A percentile compares a stretch with the other conserved stretches of the same genome.
These are phyloP conservation scores for Todus mexicanus DNA, from an alignment of 2,797 vertebrate genomes.

Conservation along the genomic window DNA sequence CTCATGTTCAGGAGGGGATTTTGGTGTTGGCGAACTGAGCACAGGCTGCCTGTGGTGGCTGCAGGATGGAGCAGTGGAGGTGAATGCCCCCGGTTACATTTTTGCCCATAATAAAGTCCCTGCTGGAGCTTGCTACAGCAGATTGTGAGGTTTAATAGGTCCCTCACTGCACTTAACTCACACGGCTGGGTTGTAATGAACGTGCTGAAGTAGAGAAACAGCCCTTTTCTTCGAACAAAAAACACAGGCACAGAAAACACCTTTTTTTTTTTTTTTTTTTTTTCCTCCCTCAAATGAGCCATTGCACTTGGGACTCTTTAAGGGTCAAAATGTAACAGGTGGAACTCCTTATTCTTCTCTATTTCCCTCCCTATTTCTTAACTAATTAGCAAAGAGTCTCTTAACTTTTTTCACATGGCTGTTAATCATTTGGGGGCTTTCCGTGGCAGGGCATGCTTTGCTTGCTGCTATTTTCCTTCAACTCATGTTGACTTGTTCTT, in stretches of 20 bases:
- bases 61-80: not conserved
- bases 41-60: fast-evolving
- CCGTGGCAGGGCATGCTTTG: not conserved
- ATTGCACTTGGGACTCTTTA: constrained; percentile 13
- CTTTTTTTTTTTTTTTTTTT: constrained; percentile 17
- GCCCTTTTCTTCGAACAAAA: not conserved
- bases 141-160: constrained; percentile 23
- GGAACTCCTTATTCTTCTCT: not conserved
- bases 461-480: not conserved
- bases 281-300: not conserved
- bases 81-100: not conserved
- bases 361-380: not conserved
- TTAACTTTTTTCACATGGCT: not conserved
- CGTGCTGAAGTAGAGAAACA: constrained; percentile 1
- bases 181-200: not conserved
- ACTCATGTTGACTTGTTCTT: not conserved
- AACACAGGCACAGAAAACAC: constrained; percentile 8
- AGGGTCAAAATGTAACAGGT: not conserved
- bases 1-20: not conserved
- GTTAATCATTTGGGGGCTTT: not conserved
- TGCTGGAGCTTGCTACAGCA: not conserved
- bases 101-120: not conserved
- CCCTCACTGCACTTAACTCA: constrained; percentile 4
- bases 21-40: fast-evolving
- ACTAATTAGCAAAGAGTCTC: not conserved